Percentiles rank a stretch among this genome's conserved stretches.
These are phyloP conservation scores for Florisuga fusca DNA, from an alignment of 2,797 vertebrate species.

Conservation along the genomic window DNA sequence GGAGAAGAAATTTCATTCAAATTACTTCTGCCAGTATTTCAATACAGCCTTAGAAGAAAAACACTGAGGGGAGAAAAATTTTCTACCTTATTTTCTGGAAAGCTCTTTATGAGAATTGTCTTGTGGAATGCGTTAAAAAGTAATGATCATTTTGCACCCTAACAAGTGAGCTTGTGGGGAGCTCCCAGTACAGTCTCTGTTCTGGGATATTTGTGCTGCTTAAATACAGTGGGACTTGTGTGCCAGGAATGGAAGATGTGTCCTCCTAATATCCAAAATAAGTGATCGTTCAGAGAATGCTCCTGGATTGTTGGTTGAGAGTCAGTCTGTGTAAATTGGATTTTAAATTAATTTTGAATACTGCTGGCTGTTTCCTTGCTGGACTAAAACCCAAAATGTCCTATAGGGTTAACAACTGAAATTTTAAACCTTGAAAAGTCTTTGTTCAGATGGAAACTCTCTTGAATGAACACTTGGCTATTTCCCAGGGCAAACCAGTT, in stretches of 20 bases:
- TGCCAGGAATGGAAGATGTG: background rate
- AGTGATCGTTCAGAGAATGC: background rate
- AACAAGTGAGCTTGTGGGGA: background rate
- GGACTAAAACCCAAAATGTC: background rate
- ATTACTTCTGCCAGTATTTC: constrained; percentile 36
- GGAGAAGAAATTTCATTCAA: constrained; percentile 35
- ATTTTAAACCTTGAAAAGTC: constrained; percentile 32
- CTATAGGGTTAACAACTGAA: constrained; percentile 37
- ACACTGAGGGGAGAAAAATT: background rate
- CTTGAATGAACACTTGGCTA: constrained; percentile 38
- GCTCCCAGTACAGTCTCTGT: background rate
- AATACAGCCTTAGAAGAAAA: background rate
- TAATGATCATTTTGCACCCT: background rate
- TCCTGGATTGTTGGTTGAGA: background rate
- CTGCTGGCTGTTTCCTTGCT: background rate
- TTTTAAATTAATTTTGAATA: background rate
- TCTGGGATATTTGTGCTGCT: background rate
- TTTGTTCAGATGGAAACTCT: constrained; percentile 30
- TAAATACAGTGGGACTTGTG: background rate
- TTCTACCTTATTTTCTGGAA: background rate
- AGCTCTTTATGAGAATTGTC: background rate
- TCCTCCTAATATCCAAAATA: background rate
- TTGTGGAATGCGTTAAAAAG: background rate
- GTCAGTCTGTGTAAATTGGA: background rate
- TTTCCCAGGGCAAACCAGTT: constrained; percentile 59